Evolutionary conservation across 2,888 invertebrate genomes (phyloP), one percentile per base, ranked within the genome.

Genomic region (Nomada fabriciana): DNA sequence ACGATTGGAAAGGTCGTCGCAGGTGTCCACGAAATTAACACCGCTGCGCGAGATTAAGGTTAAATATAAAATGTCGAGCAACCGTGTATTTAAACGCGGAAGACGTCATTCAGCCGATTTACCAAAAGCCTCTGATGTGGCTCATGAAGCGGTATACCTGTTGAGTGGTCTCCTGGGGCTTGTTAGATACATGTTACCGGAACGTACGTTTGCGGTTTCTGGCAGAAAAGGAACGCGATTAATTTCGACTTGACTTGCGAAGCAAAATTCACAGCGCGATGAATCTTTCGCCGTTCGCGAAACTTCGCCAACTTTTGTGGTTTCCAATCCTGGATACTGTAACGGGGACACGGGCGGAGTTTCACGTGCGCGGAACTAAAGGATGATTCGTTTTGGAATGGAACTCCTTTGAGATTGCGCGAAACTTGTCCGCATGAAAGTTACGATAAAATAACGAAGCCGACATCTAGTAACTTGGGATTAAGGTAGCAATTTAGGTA

Each of bases 101-200:
- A 77, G 69, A 85, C 68, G 76, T 73, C 63, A 77, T 81, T 74
- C 76, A 60, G 69, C 74, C 73, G 81, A 86, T 85, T 85, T 82
- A 84, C 69, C 74, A 67, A 82, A 86, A 84, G 61, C 79, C 82
- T 80, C 77, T 60, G 82, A 80, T 67, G 77, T 65, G 80, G 79
- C 75, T 84, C 64, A 53, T 82, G 75, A 83, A 78, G 47, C 67
- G 75, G 61, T 84, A 60, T 87, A 89, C 89, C 89, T 89, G 89
- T 89, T 89, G 89, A 89, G 89, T 89, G 83, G 84, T 81, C 89
- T 84, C 86, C 71, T 47, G 85, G 78, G 85, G 76, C 83, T 71
- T 82, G 82, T 89, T 86, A 87, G 73, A 63, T 83, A 80, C 61
- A 70, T 43, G 59, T 70, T 73, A 53, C 68, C 20, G n/a, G 69